Base-by-base conservation (phyloP, 2,113 vertebrate genomes). In the Rhinolophus ferrumequinum region DNA sequence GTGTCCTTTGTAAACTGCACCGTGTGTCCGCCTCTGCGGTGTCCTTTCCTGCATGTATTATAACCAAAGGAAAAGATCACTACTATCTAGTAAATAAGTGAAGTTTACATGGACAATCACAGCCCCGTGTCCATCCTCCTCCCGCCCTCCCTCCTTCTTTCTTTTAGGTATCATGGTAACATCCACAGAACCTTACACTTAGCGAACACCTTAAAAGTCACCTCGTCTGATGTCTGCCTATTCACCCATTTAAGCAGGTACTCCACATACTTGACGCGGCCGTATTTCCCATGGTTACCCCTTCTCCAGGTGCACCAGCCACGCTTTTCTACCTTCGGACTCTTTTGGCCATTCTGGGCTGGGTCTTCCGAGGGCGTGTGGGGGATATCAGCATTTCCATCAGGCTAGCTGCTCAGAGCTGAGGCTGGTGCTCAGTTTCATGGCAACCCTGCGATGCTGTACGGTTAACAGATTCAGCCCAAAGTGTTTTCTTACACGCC, bases 381-480 rank as follows among this genome's bases (percentile, higher is more conserved):
- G 21, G 24, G 85, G 6, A 3, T 79, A 82, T 8, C 44, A 47
- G 10, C 5, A 21, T 11, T 56, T 18, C 6, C 10, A 15, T 26
- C 81, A 13, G 54, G 14, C 2, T 21, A 66, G 60, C 50, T 0
- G 0, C 58, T 64, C 13, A 28, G 77, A 73, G 26, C 19, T 8
- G 72, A 64, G 24, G 19, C 28, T 4, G 44, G 50, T 5, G 6
- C 38, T 79, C 88, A 35, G 67, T 62, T 41, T 85, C 80, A 44
- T 35, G 72, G 89, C 62, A 88, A 62, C 9, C 44, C 33, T 0
- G 2, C 3, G 13, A 64, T 0, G 2, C 5, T 3, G 18, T 0
- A 6, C 82, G 73, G 60, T 41, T 88, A 64, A 24, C 94, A 70
- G 80, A 95, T 2, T 67, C 93, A 83, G 47, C 56, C 35, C 56